These are phyloP conservation scores for Subanguina moxae DNA, from an alignment of 1,140 invertebrate species.

Conservation along the genomic window DNA sequence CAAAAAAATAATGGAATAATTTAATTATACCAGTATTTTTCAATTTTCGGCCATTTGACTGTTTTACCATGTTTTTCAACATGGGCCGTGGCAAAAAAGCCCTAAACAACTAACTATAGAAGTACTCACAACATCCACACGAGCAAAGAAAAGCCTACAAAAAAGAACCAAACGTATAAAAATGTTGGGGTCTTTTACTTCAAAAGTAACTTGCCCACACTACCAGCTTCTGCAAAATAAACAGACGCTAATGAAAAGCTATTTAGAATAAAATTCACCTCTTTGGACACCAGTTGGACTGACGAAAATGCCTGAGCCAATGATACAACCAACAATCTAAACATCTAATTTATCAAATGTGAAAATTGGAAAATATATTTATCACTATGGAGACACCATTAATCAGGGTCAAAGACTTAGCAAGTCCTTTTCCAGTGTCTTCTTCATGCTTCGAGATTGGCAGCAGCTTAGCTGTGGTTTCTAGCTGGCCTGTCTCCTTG, in stretches of 20 bases:
- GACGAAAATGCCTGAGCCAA: constrained; percentile 77
- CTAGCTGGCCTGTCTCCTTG: background rate
- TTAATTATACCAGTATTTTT: too few species aligned
- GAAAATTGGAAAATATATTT: constrained; percentile 22
- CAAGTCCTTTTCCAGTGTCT: constrained; percentile 34
- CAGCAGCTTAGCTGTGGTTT: constrained; percentile 3
- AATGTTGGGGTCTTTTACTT: background rate
- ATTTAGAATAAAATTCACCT: background rate
- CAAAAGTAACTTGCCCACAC: background rate
- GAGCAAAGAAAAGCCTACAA: constrained; percentile 15
- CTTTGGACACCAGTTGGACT: constrained; percentile 68
- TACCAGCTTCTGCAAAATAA: constrained; percentile 2
- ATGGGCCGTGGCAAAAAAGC: too few species aligned
- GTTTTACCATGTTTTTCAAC: too few species aligned
- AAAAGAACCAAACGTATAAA: too few species aligned
- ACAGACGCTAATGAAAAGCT: background rate
- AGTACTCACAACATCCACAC: constrained; percentile 11
- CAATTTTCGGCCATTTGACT: too few species aligned
- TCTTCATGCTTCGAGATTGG: constrained; percentile 8
- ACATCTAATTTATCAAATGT: background rate
- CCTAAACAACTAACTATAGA: background rate
- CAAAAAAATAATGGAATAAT: background rate
- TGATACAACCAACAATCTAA: constrained; percentile 53
- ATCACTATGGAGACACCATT: constrained; percentile 51
- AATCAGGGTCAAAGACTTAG: constrained; percentile 50